Conservation (phyloP, 2,113 vertebrate species). For the Zeus faber region DNA sequence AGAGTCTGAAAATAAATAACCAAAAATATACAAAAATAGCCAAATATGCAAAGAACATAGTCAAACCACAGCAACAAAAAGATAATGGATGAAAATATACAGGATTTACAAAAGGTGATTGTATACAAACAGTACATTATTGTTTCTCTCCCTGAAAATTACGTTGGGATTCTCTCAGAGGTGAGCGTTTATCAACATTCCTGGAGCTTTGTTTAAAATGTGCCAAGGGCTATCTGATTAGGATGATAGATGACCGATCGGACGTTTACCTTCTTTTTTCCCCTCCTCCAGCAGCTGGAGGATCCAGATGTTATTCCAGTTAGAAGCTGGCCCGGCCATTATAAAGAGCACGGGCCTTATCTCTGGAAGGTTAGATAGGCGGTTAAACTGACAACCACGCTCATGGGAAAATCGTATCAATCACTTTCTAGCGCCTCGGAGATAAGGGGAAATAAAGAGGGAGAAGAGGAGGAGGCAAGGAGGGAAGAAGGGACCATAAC, state of each 20-base stretch:
- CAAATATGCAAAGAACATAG: too few species aligned
- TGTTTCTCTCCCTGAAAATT: too few species aligned
- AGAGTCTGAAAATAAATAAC: too few species aligned
- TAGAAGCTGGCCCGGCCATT: neutral
- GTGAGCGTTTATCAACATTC: neutral
- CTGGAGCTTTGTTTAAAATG: neutral
- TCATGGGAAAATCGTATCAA: slow-evolving; percentile 45
- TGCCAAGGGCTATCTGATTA: neutral
- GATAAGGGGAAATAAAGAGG: too few species aligned
- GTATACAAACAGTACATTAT: too few species aligned
- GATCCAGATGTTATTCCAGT: neutral
- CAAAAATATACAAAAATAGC: too few species aligned
- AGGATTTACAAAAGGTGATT: too few species aligned
- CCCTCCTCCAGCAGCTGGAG: neutral
- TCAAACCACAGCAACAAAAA: too few species aligned
- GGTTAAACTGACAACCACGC: slow-evolving; percentile 59
- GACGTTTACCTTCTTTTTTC: neutral
- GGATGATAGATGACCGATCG: neutral
- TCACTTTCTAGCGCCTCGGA: slow-evolving; percentile 39
- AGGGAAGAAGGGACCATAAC: too few species aligned
- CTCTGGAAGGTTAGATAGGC: slow-evolving; percentile 38
- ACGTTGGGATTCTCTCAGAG: too few species aligned
- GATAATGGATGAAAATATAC: too few species aligned
- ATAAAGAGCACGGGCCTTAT: neutral
- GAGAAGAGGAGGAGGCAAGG: too few species aligned